These are phyloP conservation scores for Python bivittatus DNA, from an alignment of 2,113 vertebrate species.

Conservation along the genomic window DNA sequence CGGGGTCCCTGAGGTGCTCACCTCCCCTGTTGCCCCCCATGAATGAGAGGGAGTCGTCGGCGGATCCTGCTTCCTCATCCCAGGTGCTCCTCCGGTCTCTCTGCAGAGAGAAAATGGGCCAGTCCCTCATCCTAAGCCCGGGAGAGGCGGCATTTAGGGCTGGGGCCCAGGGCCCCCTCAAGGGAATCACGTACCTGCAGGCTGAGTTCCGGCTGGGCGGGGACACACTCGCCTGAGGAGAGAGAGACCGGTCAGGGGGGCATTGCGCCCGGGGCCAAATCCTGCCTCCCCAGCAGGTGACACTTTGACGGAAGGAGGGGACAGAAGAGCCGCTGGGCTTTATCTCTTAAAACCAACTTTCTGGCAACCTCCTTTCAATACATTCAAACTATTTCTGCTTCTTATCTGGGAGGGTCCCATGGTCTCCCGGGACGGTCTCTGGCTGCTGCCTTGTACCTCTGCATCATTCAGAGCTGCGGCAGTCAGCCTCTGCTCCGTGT, in stretches of 20 bases:
- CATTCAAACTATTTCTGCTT: too few species aligned
- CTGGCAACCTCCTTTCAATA: too few species aligned
- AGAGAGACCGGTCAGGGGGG: background rate
- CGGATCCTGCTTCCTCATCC: constrained; percentile 75
- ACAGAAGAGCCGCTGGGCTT: background rate
- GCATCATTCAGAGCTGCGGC: too few species aligned
- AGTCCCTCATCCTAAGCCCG: background rate
- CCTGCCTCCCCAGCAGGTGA: background rate
- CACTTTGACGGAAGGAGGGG: background rate
- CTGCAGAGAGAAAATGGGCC: constrained; percentile 49
- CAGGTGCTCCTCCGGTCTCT: constrained; percentile 71
- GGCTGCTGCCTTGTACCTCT: too few species aligned
- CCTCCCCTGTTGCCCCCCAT: constrained; percentile 71
- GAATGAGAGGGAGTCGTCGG: background rate
- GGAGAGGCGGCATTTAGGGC: background rate
- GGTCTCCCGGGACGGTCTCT: too few species aligned
- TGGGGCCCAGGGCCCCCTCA: background rate
- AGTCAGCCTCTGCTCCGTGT: too few species aligned
- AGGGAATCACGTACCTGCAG: constrained; percentile 52
- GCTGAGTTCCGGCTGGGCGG: constrained; percentile 30
- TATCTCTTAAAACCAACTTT: too few species aligned
- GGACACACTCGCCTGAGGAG: constrained; percentile 81
- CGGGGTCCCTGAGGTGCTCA: constrained; percentile 14
- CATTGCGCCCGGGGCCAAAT: too few species aligned
- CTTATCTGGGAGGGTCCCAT: too few species aligned